Evolutionary conservation across 2,888 invertebrate species (phyloP).

Genomic region (Lepidochitona cinerea): DNA sequence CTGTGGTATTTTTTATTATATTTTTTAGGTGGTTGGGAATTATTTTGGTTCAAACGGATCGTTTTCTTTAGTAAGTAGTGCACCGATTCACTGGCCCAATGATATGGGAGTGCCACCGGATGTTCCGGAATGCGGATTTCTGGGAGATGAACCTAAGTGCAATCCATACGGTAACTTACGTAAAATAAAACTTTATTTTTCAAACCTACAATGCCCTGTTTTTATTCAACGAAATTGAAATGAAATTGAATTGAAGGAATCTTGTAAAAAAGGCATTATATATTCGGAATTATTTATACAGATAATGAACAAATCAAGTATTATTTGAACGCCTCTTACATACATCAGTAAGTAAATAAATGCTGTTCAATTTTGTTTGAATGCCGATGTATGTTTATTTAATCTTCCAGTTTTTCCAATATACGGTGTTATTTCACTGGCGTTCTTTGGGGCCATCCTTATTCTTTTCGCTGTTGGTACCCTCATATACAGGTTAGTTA

Average conservation of each 20-base stretch:
- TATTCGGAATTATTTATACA: no score
- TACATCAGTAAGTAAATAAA: no score
- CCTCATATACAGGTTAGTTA: background rate
- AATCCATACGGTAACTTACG: background rate
- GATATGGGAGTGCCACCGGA: background rate
- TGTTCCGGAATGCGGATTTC: background rate
- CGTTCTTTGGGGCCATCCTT: background rate
- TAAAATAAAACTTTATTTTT: no score
- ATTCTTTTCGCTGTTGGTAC: background rate
- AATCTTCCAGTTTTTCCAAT: background rate
- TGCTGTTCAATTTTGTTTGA: no score
- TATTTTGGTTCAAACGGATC: constrained; percentile 21
- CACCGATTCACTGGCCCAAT: background rate
- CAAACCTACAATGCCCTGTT: no score
- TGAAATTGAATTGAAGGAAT: no score
- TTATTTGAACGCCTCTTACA: no score
- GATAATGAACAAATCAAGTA: no score
- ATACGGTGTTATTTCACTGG: background rate
- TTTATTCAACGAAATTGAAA: no score
- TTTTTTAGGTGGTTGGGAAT: constrained; percentile 32
- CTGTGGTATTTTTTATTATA: no score
- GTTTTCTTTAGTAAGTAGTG: background rate
- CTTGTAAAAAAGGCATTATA: no score
- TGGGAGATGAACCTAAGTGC: background rate
- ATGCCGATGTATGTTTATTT: no score